These are phyloP conservation scores for Streblospio benedicti DNA, from an alignment of 1,140 invertebrate species.

Conservation along the genomic window DNA sequence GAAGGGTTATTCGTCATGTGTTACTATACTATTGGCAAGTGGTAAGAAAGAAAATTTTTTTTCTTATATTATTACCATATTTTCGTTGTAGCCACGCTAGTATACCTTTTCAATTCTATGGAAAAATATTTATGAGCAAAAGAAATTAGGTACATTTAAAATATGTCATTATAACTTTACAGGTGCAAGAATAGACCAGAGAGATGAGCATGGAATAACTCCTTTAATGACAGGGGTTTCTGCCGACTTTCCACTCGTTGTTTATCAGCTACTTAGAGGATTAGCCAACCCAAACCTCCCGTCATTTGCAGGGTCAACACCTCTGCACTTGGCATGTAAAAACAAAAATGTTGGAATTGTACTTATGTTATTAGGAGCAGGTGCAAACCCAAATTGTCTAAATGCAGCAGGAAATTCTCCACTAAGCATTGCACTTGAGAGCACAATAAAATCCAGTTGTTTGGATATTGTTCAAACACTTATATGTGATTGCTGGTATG, in stretches of 20 bases:
- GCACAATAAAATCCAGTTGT: too few relatives aligned
- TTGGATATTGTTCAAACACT: too few relatives aligned
- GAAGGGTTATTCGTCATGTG: slow-evolving; percentile 3
- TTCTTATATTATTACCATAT: neutral
- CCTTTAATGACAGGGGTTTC: neutral
- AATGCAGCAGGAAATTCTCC: neutral
- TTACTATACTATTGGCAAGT: neutral
- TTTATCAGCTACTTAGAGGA: neutral
- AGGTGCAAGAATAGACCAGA: neutral
- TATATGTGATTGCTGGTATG: too few relatives aligned
- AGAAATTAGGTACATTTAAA: too few relatives aligned
- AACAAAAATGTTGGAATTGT: neutral
- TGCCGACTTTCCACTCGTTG: neutral
- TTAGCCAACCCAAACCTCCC: neutral
- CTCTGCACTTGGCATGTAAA: neutral
- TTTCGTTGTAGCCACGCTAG: neutral
- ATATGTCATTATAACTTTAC: neutral
- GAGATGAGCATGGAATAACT: neutral
- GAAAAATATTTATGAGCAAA: too few relatives aligned
- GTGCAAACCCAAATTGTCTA: neutral
- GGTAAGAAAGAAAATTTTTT: neutral
- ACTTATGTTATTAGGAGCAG: neutral
- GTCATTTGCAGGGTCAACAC: neutral
- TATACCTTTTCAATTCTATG: neutral
- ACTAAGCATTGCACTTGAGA: neutral